Evolutionary conservation across 2,113 vertebrate genomes (phyloP).

Genomic region (Scortum barcoo): DNA sequence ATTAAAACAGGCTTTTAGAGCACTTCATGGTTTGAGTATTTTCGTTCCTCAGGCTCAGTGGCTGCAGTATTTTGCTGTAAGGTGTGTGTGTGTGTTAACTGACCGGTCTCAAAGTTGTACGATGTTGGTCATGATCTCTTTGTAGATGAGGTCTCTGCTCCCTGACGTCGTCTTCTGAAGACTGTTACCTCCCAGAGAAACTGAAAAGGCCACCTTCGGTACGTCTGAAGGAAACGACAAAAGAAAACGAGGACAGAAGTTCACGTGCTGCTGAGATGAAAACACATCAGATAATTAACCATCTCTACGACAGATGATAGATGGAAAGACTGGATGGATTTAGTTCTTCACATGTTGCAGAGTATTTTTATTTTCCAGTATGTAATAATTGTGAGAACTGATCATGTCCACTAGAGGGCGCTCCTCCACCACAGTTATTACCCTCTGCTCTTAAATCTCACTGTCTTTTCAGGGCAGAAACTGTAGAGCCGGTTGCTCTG

Average conservation of each 20-base stretch:
- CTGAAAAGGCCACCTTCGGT: constrained; percentile 66
- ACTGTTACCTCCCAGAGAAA: constrained; percentile 61
- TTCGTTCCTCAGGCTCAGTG: no score
- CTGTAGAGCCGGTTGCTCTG: no score
- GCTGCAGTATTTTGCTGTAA: neutral
- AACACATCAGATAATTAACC: no score
- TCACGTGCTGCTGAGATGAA: no score
- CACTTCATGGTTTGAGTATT: no score
- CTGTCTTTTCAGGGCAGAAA: neutral
- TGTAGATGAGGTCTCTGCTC: constrained; percentile 48
- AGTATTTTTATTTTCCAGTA: no score
- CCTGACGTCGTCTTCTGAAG: constrained; percentile 9
- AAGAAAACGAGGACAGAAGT: no score
- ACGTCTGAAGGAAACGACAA: constrained; percentile 3
- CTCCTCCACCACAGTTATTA: neutral
- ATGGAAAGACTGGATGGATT: no score
- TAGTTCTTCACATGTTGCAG: no score
- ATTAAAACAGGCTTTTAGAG: no score
- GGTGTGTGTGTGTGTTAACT: neutral
- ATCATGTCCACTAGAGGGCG: neutral
- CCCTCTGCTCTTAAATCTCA: neutral
- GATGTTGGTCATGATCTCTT: constrained; percentile 68
- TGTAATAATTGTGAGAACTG: neutral
- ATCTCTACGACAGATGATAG: no score
- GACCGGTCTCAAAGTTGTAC: constrained; percentile 67